Percentiles rank a stretch among this genome's conserved stretches.
phyloP scores from a whole-genome alignment of 2,888 invertebrate genomes.

The Listrodromus nycthemerus region DNA sequence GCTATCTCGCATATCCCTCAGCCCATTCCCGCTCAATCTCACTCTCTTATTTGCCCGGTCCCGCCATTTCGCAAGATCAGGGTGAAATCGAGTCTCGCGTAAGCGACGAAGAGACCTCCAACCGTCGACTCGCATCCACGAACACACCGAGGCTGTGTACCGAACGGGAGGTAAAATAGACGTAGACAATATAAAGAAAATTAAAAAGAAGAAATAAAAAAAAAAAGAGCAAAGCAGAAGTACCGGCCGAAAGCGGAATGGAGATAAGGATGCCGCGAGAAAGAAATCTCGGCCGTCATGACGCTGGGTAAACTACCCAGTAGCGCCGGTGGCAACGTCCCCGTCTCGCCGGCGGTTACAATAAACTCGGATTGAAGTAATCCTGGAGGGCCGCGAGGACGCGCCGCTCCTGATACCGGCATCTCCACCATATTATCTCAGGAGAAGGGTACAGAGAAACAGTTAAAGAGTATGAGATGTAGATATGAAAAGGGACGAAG shows the following conservation, averaged over 20 bases:
- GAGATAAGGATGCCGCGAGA: constrained; percentile 36
- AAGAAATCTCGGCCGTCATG: constrained; percentile 6
- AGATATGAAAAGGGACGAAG: constrained; percentile 24
- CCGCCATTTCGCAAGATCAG: constrained; percentile 32
- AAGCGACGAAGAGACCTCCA: constrained; percentile 9
- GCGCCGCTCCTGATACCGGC: constrained; percentile 55
- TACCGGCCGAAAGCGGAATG: constrained; percentile 3
- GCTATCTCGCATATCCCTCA: constrained; percentile 37
- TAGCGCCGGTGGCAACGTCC: constrained; percentile 23
- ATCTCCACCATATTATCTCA: constrained; percentile 33
- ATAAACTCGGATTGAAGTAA: constrained; percentile 73
- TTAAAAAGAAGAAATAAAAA: constrained; percentile 2
- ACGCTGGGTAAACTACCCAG: constrained; percentile 37
- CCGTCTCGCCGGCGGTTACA: constrained; percentile 62
- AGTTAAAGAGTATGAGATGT: constrained; percentile 27
- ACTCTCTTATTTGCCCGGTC: constrained; percentile 27
- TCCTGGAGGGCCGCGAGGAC: constrained; percentile 61
- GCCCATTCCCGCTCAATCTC: constrained; percentile 33
- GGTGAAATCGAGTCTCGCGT: constrained; percentile 18
- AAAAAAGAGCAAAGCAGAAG: constrained; percentile 35
- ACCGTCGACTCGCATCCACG: background rate
- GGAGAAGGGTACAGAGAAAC: constrained; percentile 23
- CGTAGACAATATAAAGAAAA: constrained; percentile 15
- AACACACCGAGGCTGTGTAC: constrained; percentile 20
- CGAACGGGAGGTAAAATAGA: constrained; percentile 19